Evolutionary conservation across 2,113 vertebrate genomes (phyloP), one percentile per base, ranked within the genome.

Genomic region (Nothoprocta perdicaria): DNA sequence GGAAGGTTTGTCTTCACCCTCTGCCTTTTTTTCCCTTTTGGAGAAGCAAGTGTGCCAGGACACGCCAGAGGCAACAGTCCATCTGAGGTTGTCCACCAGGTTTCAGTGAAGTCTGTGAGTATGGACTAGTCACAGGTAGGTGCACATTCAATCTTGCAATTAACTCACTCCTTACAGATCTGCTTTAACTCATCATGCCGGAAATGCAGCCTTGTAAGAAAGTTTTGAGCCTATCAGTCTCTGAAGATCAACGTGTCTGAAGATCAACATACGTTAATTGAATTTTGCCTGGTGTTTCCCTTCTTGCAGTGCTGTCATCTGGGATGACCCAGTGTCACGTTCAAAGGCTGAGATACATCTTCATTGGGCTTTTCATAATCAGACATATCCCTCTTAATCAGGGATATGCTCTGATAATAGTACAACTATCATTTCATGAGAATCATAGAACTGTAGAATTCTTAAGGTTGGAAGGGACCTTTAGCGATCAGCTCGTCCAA

Each of bases 21-120:
- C 45, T 52, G 14, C 4, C 12, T 52, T 65, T 72, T 17, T 5
- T 3, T 2, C 19, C 35, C 8, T 48, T 15, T 71, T 58, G 26
- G 27, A 86, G 60, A 66, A 62, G 16, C 5, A n/a, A 52, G 8
- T 13, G 14, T 74, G 29, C 69, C n/a, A 48, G 55, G 29, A 53
- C 3, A 0, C 18, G 45, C 31, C 2, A 0, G 0, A 14, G 40
- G 33, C 29, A 88, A 15, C 19, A 17, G 50, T 48, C 6, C 0
- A 1, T 14, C 35, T 52, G 41, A 87, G 79, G 22, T 26, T 67
- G 69, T 81, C 29, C 29, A 72, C 13, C 41, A 68, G 41, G 38
- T 82, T 89, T 31, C 38, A 74, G 5, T 26, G 68, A 74, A 67
- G 62, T 40, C 50, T 33, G 15, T 2, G 12, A 55, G 33, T 24